A percentile compares a stretch with the other conserved stretches of the same genome.
These are phyloP conservation scores for Ceyx melanurus DNA, from an alignment of 2,113 vertebrate genomes.

Conservation along the genomic window DNA sequence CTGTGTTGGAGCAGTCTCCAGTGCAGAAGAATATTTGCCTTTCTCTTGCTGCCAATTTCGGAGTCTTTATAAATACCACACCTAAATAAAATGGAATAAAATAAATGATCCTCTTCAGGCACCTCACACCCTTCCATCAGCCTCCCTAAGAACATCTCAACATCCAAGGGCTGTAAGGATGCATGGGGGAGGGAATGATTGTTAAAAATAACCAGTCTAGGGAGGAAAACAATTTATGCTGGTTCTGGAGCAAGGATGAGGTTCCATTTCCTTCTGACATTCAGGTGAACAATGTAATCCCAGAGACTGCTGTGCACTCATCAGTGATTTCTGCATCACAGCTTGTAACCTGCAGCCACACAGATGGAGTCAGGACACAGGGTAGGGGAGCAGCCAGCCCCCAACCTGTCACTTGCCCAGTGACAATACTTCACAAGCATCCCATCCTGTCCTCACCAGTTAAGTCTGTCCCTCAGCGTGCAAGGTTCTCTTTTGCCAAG, in stretches of 20 bases:
- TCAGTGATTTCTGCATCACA: neutral
- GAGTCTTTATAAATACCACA: constrained; percentile 56
- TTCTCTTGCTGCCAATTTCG: constrained; percentile 18
- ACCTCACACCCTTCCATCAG: neutral
- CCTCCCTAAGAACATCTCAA: neutral
- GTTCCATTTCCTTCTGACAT: constrained; percentile 3
- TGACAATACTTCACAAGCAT: neutral
- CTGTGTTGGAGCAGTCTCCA: constrained; percentile 10
- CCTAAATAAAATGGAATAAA: constrained; percentile 66
- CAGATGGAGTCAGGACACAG: neutral
- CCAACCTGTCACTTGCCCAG: neutral
- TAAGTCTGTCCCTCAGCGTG: neutral
- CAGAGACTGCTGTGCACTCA: neutral
- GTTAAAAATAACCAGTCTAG: constrained; percentile 5
- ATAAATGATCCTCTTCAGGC: constrained; percentile 16
- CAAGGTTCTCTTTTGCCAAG: neutral
- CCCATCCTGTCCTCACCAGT: neutral
- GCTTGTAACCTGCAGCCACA: neutral
- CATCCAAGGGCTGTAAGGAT: neutral
- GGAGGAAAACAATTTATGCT: neutral
- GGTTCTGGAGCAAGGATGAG: neutral
- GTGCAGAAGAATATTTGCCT: constrained; percentile 43
- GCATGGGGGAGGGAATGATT: neutral
- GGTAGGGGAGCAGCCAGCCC: neutral
- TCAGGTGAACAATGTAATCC: neutral